Conservation (phyloP, 2,797 vertebrate species). For the Rousettus madagascariensis region DNA sequence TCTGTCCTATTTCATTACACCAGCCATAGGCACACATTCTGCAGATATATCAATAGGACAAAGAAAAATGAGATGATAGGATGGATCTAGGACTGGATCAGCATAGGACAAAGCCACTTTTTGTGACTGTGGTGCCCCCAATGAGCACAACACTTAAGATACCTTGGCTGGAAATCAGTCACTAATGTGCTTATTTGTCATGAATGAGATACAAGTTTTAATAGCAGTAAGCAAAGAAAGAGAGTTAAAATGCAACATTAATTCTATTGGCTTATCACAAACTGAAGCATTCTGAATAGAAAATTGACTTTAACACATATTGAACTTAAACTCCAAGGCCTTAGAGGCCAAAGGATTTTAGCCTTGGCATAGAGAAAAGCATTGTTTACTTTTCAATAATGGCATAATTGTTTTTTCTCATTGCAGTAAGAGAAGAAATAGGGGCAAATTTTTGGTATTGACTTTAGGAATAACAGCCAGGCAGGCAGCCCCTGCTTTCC, state of each 20-base stretch:
- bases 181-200: background rate
- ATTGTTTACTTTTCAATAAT: slow-evolving; percentile 5
- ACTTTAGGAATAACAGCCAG: background rate
- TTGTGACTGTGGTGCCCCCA: background rate
- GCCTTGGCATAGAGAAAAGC: background rate
- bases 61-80: background rate
- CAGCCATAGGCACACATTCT: background rate
- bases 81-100: background rate
- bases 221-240: background rate
- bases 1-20: background rate
- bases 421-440: background rate
- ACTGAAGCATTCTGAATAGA: background rate
- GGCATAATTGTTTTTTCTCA: background rate
- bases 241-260: slow-evolving; percentile 7
- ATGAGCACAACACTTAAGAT: background rate
- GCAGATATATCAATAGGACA: background rate
- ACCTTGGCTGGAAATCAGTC: background rate
- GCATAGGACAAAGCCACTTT: background rate
- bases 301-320: background rate
- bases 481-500: background rate
- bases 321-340: background rate
- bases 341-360: background rate
- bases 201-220: slow-evolving; percentile 11
- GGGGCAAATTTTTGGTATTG: background rate
- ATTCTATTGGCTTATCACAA: slow-evolving; percentile 6